Evolutionary conservation across 2,797 vertebrate genomes (phyloP), one percentile per base, ranked within the genome.

Genomic region (Rhynchonycteris naso): DNA sequence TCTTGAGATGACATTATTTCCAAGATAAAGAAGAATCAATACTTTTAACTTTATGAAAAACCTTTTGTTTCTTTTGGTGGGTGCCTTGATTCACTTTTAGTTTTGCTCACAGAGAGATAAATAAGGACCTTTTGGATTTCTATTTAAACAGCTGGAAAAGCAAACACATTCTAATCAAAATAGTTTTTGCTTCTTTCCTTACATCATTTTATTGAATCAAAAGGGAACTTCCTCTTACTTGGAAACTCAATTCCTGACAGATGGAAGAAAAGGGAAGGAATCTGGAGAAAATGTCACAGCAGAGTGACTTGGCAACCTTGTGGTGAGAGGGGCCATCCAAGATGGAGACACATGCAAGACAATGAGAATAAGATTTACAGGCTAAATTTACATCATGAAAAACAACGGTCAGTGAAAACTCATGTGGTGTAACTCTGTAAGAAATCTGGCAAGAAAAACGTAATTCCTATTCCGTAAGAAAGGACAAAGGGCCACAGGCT

Each of bases 191-290:
- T 97, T 91, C 74, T 97, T 96, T 94, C 97, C 91, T 97, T 97
- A 95, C 91, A 98, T 97, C 96, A 88, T 96, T 94, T 97, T 96
- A 96, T 91, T 96, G 96, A 97, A 97, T 98, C 96, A 97, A 97
- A 98, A 97, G 91, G 95, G 81, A 96, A 95, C 95, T 97, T 98
- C 96, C 97, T 97, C 85, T 98, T 83, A 68, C 78, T 96, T 96
- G 87, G 95, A 98, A 98, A 97, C 95, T 93, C 0, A 0, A 65
- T 95, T 98, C 95, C 95, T 35, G 92, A 91, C 91, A 97, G 90
- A 95, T 91, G 93, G 92, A 96, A 96, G 94, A 47, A 96, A 78
- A 92, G 52, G 56, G 79, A 86, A 88, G 91, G 92, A 98, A 89
- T 74, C 91, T 97, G 97, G 96, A 86, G 95, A 80, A 97, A 95